Conservation (phyloP, 2,888 invertebrate genomes). For the Allophyes oxyacanthae region DNA sequence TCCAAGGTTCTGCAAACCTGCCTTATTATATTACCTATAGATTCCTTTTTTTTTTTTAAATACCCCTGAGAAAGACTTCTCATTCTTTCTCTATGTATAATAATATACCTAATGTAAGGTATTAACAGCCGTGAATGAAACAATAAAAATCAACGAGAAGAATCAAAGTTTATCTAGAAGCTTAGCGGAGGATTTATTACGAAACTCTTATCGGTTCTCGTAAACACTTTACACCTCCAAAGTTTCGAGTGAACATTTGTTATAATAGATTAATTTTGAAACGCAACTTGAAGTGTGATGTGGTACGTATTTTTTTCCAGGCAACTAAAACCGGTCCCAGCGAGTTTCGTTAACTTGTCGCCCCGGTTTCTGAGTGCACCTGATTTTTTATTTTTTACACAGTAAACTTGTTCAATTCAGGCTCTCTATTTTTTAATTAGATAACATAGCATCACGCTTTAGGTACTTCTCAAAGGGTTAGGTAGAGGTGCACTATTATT, state of each 20-base stretch:
- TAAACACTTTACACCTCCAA: constrained; percentile 65
- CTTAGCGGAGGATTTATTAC: constrained; percentile 50
- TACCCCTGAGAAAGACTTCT: neutral
- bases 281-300: constrained; percentile 59
- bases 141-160: constrained; percentile 34
- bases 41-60: neutral
- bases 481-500: too few relatives aligned
- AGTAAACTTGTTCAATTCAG: constrained; percentile 34
- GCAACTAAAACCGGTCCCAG: constrained; percentile 43
- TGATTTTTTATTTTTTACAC: constrained; percentile 51
- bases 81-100: constrained; percentile 2
- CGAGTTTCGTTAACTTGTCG: constrained; percentile 43
- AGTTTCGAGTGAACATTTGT: constrained; percentile 67
- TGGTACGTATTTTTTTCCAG: constrained; percentile 53
- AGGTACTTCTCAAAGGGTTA: too few relatives aligned
- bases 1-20: constrained; percentile 23
- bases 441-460: too few relatives aligned
- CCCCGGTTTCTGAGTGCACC: constrained; percentile 45
- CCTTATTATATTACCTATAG: neutral
- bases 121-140: constrained; percentile 28
- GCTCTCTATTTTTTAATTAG: constrained; percentile 36
- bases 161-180: constrained; percentile 43
- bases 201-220: constrained; percentile 55
- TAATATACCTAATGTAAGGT: neutral
- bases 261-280: constrained; percentile 63